Conservation (phyloP, 2,113 vertebrate species). For the Mobula hypostoma region DNA sequence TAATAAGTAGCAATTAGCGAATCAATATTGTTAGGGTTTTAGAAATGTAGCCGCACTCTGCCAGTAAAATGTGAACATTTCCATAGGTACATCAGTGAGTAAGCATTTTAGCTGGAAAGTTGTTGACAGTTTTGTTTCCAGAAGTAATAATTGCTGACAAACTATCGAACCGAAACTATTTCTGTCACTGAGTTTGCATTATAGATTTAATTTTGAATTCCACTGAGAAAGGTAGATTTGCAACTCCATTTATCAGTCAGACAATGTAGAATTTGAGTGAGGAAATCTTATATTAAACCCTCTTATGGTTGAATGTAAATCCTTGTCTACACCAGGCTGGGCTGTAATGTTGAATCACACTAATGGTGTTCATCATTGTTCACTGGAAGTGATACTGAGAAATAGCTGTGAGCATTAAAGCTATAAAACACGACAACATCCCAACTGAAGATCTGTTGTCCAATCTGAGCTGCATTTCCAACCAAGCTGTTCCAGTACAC, state of each 20-base stretch:
- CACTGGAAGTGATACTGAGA: too few species aligned
- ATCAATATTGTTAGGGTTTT: neutral
- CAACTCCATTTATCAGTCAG: neutral
- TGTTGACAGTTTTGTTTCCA: neutral
- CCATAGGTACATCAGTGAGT: neutral
- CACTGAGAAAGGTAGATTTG: neutral
- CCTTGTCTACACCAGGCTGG: too few species aligned
- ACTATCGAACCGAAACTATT: neutral
- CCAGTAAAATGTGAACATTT: slow-evolving; percentile 3
- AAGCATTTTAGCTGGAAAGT: neutral
- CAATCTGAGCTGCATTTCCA: too few species aligned
- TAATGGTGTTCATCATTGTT: neutral
- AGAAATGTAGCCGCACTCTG: neutral
- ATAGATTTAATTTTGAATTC: neutral
- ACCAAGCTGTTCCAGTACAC: too few species aligned
- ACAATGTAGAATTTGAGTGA: neutral
- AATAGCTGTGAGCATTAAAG: too few species aligned
- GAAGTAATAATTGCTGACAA: neutral
- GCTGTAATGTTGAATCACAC: neutral
- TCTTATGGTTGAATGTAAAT: too few species aligned
- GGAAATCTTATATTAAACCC: neutral
- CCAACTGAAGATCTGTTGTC: too few species aligned
- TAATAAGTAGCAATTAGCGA: neutral
- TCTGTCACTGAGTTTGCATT: neutral
- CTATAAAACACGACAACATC: too few species aligned